Evolutionary conservation across 2,797 vertebrate genomes (phyloP).

Genomic region (Characodon lateralis): DNA sequence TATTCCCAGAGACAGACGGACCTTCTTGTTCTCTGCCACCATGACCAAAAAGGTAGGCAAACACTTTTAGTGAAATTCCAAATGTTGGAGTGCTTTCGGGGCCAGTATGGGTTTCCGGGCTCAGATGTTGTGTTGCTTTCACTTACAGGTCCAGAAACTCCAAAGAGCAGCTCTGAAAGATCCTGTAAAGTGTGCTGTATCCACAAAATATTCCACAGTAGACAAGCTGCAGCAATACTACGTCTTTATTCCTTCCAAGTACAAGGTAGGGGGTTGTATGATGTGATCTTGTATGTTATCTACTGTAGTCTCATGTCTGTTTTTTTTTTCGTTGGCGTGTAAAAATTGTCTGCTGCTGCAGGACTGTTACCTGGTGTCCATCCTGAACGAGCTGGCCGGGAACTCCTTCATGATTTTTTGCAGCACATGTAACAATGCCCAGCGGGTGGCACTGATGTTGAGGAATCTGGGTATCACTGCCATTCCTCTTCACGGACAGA

Average conservation of each 20-base stretch:
- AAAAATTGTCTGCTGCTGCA: slow-evolving; percentile 53
- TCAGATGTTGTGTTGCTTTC: background rate
- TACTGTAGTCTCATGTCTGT: background rate
- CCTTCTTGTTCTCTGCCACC: slow-evolving; percentile 95
- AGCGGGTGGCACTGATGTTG: slow-evolving; percentile 91
- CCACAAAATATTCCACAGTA: slow-evolving; percentile 95
- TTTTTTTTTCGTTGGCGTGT: background rate
- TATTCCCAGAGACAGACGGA: slow-evolving; percentile 94
- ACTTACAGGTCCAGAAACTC: slow-evolving; percentile 93
- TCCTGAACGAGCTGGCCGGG: slow-evolving; percentile 95
- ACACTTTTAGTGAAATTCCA: background rate
- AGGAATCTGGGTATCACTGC: slow-evolving; percentile 97
- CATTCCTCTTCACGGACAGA: slow-evolving; percentile 95
- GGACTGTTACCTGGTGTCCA: slow-evolving; percentile 97
- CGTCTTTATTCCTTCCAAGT: slow-evolving; percentile 96
- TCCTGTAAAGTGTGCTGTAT: slow-evolving; percentile 95
- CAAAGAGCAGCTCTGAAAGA: slow-evolving; percentile 94
- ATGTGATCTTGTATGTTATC: background rate
- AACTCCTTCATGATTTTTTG: slow-evolving; percentile 99
- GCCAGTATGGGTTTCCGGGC: no score
- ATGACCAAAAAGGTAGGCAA: slow-evolving; percentile 96
- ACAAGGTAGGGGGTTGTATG: slow-evolving; percentile 84
- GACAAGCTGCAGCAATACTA: slow-evolving; percentile 98
- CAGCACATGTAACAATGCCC: slow-evolving; percentile 94
- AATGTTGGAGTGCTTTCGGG: background rate